These are phyloP conservation scores for Dromius quadrimaculatus DNA, from an alignment of 2,888 invertebrate genomes.

Conservation along the genomic window DNA sequence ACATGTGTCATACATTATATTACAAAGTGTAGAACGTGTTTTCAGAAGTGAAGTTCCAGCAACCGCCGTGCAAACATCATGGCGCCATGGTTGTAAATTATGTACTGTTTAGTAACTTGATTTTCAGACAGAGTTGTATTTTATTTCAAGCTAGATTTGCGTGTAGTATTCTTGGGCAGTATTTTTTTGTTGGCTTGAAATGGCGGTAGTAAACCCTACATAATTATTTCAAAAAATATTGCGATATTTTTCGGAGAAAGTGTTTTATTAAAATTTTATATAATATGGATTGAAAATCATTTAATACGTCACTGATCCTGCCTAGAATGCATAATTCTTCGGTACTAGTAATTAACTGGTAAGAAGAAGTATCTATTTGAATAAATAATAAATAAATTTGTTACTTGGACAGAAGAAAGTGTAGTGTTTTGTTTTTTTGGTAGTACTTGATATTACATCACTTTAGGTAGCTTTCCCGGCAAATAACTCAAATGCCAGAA, in stretches of 20 bases:
- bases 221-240: too few relatives aligned
- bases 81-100: background rate
- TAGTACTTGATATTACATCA: too few relatives aligned
- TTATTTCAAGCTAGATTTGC: background rate
- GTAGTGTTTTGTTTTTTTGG: conserved; percentile 31
- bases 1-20: conserved; percentile 2
- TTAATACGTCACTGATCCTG: background rate
- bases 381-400: conserved; percentile 45
- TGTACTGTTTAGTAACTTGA: conserved; percentile 1
- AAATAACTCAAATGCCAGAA: too few relatives aligned
- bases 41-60: background rate
- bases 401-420: conserved; percentile 44
- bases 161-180: too few relatives aligned
- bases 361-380: conserved; percentile 36
- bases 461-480: too few relatives aligned
- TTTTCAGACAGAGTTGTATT: background rate
- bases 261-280: background rate
- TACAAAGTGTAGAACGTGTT: background rate
- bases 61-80: background rate
- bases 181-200: too few relatives aligned
- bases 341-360: conserved; percentile 32
- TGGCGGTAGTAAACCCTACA: too few relatives aligned
- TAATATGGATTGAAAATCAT: background rate
- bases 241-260: background rate
- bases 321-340: conserved; percentile 18